These are phyloP conservation scores for Diadema setosum DNA, from an alignment of 35 echinoderm and acorn worm species.

Conservation along the genomic window DNA sequence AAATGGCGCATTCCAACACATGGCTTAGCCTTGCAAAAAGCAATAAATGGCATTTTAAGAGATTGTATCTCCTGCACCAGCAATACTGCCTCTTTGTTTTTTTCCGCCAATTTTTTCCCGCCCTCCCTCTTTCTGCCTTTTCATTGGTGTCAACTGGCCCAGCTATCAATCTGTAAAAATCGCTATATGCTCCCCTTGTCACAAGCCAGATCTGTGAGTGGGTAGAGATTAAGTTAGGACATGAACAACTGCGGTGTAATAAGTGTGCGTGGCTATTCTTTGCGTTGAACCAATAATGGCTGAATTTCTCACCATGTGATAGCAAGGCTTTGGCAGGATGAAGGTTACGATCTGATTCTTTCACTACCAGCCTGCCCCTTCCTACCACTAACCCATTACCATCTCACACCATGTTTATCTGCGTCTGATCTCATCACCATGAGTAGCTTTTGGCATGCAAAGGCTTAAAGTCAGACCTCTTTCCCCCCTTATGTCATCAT, in stretches of 20 bases:
- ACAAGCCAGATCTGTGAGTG: background rate
- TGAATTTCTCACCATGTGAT: too few species aligned
- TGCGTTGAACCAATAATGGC: too few species aligned
- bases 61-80: background rate
- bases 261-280: background rate
- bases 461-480: too few species aligned
- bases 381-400: too few species aligned
- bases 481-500: background rate
- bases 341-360: too few species aligned
- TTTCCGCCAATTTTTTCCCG: background rate
- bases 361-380: too few species aligned
- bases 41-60: background rate
- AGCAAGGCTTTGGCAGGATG: too few species aligned
- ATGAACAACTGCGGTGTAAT: too few species aligned
- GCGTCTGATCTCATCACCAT: too few species aligned
- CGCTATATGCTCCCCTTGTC: background rate
- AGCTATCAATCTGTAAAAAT: background rate
- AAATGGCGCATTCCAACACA: background rate
- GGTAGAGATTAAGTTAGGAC: constrained; percentile 5
- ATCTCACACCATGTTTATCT: too few species aligned
- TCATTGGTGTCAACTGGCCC: background rate
- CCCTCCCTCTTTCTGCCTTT: background rate
- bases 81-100: background rate
- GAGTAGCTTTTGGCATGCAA: too few species aligned
- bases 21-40: background rate